Evolutionary conservation across 2,113 vertebrate genomes (phyloP), one percentile per base, ranked within the genome.

Genomic region (Vicugna pacos): DNA sequence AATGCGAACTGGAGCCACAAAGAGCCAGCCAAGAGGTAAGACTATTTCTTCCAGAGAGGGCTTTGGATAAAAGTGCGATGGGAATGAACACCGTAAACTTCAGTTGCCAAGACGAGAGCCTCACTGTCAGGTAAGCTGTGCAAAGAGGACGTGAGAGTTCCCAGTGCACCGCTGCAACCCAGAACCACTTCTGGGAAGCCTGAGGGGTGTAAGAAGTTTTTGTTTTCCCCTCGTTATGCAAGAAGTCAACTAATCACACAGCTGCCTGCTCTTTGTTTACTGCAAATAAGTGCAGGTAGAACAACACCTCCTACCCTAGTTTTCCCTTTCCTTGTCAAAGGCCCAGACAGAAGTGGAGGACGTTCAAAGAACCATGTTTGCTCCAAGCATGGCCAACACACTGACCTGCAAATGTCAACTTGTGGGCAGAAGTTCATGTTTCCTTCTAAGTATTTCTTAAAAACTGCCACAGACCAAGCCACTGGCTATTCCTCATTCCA

Each of bases 361-460:
- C 93, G 32, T 56, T 50, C 38, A 85, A 93, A 82, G 56, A 86
- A 48, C 12, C 22, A 70, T 4, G 10, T 35, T 38, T 84, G 48
- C 60, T 70, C 35, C 38, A 75, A 79, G 87, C 19, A 60, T 13
- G 26, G 58, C 22, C 35, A 16, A 54, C 3, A 72, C 3, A 24
- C 16, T 64, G 38, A 46, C 60, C 6, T 35, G 22, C 30, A 73
- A 94, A 50, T 67, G 46, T 50, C 11, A 77, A 81, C 50, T 3
- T 13, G 54, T 38, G 20, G 22, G 82, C 42, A 95, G 76, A 91
- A 93, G 54, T 28, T 38, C 54, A 69, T 30, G 82, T 72, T 80
- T 64, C 67, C 62, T 85, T 67, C 50, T 50, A 88, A 95, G 79
- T 19, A 46, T 85, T 93, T 75, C 20, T 95, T 35, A 35, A 50